Evolutionary conservation across 23 tunicate species (phyloP).

Genomic region (Trididemnum nubilum): DNA sequence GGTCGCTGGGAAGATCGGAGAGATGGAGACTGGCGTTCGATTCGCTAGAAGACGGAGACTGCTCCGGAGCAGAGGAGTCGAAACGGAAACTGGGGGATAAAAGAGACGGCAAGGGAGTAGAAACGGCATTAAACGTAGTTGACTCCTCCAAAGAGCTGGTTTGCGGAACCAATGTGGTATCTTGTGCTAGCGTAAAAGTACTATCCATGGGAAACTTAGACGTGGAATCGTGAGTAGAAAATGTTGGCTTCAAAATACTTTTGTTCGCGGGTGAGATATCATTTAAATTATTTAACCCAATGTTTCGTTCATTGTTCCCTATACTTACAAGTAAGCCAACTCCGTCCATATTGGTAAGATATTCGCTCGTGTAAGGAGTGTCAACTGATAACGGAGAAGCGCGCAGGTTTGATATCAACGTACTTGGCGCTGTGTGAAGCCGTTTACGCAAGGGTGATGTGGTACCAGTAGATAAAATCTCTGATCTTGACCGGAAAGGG

Average conservation of each 20-base stretch:
- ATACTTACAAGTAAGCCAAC: slow-evolving; percentile 44
- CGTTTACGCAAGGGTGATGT: background rate
- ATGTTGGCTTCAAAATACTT: slow-evolving; percentile 21
- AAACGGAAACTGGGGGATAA: background rate
- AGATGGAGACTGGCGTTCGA: slow-evolving; percentile 42
- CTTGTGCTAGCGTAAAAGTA: background rate
- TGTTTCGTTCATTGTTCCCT: slow-evolving; percentile 8
- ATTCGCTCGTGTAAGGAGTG: slow-evolving; percentile 45
- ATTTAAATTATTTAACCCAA: background rate
- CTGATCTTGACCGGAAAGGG: background rate
- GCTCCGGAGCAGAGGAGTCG: background rate
- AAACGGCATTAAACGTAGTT: background rate
- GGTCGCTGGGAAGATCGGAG: slow-evolving; percentile 55
- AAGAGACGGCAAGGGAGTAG: background rate
- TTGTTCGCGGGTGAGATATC: background rate
- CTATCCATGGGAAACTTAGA: background rate
- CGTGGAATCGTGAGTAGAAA: background rate
- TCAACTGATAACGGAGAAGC: background rate
- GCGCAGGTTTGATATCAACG: background rate
- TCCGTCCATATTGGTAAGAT: slow-evolving; percentile 52
- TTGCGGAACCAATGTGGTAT: background rate
- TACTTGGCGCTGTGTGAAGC: background rate
- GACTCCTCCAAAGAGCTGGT: background rate
- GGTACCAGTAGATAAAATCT: background rate
- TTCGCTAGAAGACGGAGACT: background rate